Evolutionary conservation across 2,888 invertebrate genomes (phyloP), one percentile per base, ranked within the genome.

Genomic region (Synanthedon andrenaeformis): DNA sequence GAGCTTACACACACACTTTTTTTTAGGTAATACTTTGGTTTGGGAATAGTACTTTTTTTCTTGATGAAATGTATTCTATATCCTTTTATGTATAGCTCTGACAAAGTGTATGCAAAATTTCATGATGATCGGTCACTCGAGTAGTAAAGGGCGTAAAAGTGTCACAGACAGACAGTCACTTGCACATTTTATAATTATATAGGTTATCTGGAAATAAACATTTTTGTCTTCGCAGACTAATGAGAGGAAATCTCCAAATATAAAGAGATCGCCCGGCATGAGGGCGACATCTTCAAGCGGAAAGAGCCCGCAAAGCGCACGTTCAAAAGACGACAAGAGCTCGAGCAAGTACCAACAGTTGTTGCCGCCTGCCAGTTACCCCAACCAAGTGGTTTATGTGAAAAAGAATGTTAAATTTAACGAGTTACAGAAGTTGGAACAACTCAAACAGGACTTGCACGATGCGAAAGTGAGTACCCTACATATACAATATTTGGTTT

Each of bases 351-450:
- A 86, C n/a, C 74, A 64, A 42, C 75, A 76, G 57, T 84, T 74
- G 62, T 61, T 85, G 51, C 62, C 72, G 1, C 86, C 84, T 0
- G 66, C 74, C 6, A 85, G 84, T 62, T 79, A 81, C 55, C 85
- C 87, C 4, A 81, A 76, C 67, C 84, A 82, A 56, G 73, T 83
- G 51, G 71, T 78, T 10, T 88, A 82, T 58, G 88, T 88, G 3
- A 74, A 77, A 67, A 80, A 79, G 54, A 72, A 80, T n/a, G 72
- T 81, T 0, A 60, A 75, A 11, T 80, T 89, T 14, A 83, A 85
- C 3, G 90, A 90, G 64, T 59, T 84, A 1, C 70, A 63, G 49
- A 89, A 89, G 57, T 66, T 90, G 0, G 68, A 77, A 3, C 76
- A 82, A 1, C 60, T 90, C 53, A 76, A 76, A 49, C 69, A 70